These are phyloP conservation scores for Peromyscus californicus DNA, from an alignment of 2,113 vertebrate genomes.

Conservation along the genomic window DNA sequence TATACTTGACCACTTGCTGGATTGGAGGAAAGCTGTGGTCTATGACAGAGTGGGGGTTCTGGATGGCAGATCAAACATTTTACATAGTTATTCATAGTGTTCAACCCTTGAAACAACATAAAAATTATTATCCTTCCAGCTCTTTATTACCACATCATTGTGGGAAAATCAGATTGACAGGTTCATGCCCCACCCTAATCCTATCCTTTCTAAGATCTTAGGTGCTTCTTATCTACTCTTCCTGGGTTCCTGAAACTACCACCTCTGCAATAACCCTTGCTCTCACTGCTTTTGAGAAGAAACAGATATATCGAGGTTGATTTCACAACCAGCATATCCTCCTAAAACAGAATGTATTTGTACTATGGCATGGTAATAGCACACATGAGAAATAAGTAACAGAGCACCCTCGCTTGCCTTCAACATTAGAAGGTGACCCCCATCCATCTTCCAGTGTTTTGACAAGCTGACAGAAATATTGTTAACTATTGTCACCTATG, in stretches of 20 bases:
- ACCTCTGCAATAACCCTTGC: neutral
- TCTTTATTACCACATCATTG: neutral
- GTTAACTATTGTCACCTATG: neutral
- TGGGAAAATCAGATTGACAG: neutral
- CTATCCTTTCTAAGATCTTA: neutral
- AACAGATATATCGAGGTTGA: neutral
- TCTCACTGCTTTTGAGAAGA: neutral
- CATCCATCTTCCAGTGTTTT: slow-evolving; percentile 21
- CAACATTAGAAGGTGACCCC: neutral
- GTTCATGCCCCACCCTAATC: accelerated
- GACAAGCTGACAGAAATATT: slow-evolving; percentile 2
- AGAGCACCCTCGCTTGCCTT: neutral
- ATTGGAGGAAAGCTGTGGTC: neutral
- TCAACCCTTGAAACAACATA: neutral
- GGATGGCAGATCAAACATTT: neutral
- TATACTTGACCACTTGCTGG: neutral
- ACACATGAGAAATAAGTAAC: neutral
- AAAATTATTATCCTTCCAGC: neutral
- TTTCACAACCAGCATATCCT: neutral
- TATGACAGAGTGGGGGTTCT: neutral
- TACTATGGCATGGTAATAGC: neutral
- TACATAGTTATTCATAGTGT: neutral
- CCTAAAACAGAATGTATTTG: neutral
- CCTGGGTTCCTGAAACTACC: neutral
- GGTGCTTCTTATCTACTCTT: neutral